Base-by-base conservation (phyloP, 1,140 invertebrate genomes). In the Globodera ellingtonae region DNA sequence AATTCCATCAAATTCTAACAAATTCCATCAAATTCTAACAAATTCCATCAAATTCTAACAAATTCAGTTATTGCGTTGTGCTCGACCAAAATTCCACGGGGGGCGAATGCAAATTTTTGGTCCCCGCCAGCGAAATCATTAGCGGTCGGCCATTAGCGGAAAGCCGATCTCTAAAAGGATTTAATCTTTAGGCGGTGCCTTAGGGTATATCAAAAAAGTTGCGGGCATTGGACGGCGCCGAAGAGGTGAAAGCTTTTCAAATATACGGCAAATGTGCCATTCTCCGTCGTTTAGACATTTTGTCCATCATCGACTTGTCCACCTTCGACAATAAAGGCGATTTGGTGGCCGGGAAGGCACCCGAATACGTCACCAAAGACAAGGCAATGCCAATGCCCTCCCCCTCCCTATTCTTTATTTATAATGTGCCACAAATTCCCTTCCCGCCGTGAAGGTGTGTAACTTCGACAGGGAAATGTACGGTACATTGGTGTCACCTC, bases 401-500 rank as follows among this genome's bases (percentile, higher is more conserved):
- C 56, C n/a, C 24, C 24, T 24, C 50, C 15, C 48, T 71, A 46
- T 5, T 6, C 44, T 52, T 52, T 74, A 21, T 44, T 35, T 35
- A 35, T 35, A 18, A 24, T 35, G 10, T 59, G 48, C 10, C n/a
- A 74, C n/a, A n/a, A n/a, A 72, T 44, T 79, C 48, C 24, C 24
- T 24, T 15, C 46, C n/a, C 35, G 21, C 6, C 35, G 35, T 81
- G 72, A 13, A 94, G 87, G 94, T 94, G 0, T 90, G 92, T 48
- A 96, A 97, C 91, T 90, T 89, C 81, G 87, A 89, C 75, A 95
- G 95, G 89, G 92, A 95, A 83, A 90, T 92, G 59, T 93, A 94
- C 87, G 91, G 90, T 50, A 93, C 92, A 84, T 95, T 93, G 92
- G 94, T 98, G 3, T 94, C 94, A 66, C 97, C 97, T 0, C 92